Evolutionary conservation across 2,797 vertebrate genomes (phyloP).

Genomic region (Muscicapa comitata): DNA sequence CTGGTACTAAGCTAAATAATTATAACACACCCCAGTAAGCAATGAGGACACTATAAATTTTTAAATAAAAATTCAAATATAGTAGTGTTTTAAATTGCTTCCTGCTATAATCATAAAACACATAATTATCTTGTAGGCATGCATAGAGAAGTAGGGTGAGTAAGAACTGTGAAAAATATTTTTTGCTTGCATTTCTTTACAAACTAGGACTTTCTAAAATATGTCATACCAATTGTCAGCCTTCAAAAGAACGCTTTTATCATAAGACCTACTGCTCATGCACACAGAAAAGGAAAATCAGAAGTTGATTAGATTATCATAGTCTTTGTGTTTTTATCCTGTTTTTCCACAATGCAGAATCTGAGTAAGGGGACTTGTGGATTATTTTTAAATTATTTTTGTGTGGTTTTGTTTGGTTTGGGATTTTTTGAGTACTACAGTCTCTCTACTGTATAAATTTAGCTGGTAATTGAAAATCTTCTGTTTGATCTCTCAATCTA

Average conservation of each 20-base stretch:
- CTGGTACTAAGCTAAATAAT: background rate
- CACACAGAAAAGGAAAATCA: background rate
- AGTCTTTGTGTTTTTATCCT: background rate
- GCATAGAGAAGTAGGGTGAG: background rate
- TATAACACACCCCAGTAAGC: background rate
- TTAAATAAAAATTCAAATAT: background rate
- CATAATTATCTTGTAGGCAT: background rate
- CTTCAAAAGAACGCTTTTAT: background rate
- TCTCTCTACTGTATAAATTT: background rate
- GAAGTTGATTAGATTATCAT: background rate
- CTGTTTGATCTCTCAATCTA: constrained; percentile 5
- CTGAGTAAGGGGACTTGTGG: background rate
- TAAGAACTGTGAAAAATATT: background rate
- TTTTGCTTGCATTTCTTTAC: background rate
- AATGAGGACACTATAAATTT: background rate
- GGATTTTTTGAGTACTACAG: background rate
- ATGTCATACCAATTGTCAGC: background rate
- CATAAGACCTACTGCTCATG: background rate
- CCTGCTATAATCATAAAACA: background rate
- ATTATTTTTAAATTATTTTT: background rate
- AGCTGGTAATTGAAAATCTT: background rate
- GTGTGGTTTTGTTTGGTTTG: background rate
- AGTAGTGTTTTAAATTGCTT: background rate
- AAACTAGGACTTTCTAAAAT: background rate
- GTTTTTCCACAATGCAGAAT: background rate